phyloP scores from a whole-genome alignment of 1,140 invertebrate species.

The Rhopalosiphum maidis region DNA sequence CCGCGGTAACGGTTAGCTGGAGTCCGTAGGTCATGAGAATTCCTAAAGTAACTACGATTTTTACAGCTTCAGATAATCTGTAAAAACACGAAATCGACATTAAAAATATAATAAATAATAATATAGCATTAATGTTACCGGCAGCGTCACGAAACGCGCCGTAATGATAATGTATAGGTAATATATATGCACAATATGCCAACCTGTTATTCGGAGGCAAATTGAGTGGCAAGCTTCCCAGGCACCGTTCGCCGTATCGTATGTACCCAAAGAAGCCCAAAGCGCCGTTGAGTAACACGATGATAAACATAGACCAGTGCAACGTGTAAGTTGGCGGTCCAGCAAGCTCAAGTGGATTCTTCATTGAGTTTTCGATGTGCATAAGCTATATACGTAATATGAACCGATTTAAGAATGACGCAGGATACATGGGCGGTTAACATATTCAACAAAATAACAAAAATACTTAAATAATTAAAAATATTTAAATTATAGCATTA shows the following conservation, averaged over 20 bases:
- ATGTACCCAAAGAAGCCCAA: constrained; percentile 89
- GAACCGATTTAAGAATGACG: background rate
- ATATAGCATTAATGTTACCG: background rate
- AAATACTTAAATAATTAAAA: too few relatives aligned
- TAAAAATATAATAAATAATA: background rate
- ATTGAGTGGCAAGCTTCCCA: constrained; percentile 79
- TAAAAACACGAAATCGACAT: background rate
- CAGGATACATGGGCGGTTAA: background rate
- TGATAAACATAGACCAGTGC: constrained; percentile 85
- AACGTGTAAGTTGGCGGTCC: constrained; percentile 80
- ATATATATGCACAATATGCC: constrained; percentile 12
- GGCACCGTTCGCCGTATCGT: constrained; percentile 74
- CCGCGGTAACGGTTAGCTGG: constrained; percentile 86
- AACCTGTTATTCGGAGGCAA: constrained; percentile 64
- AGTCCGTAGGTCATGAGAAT: constrained; percentile 87
- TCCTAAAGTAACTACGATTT: constrained; percentile 80
- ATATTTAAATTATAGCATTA: background rate
- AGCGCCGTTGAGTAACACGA: constrained; percentile 81
- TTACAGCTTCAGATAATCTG: constrained; percentile 75
- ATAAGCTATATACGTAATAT: constrained; percentile 69
- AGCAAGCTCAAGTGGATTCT: constrained; percentile 78
- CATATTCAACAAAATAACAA: background rate
- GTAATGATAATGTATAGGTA: background rate
- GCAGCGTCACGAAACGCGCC: too few relatives aligned
- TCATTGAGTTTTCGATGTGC: constrained; percentile 81